Conservation (phyloP, 2,113 vertebrate species). For the Cettia cetti region DNA sequence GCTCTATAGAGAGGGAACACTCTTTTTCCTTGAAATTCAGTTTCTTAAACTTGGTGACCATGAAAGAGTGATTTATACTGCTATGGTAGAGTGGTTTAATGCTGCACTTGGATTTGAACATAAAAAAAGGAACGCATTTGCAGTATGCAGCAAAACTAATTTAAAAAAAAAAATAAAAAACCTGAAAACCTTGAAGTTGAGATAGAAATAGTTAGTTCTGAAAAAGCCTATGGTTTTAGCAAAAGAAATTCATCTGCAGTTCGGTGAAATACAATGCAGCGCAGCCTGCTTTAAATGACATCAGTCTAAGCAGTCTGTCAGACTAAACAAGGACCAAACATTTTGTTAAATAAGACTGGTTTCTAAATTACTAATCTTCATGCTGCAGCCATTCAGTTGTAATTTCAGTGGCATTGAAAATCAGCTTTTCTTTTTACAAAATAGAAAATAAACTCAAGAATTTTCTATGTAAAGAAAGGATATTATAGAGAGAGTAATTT, state of each 20-base stretch:
- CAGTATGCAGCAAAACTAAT: conserved; percentile 65
- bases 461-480: not conserved
- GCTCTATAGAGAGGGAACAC: conserved; percentile 28
- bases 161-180: not conserved
- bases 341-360: conserved; percentile 1
- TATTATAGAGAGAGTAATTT: not conserved
- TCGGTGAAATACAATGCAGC: not conserved
- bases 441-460: not conserved
- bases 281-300: not conserved
- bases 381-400: not conserved
- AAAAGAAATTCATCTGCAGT: not conserved
- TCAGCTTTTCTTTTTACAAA: not conserved
- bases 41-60: conserved; percentile 67
- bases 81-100: conserved; percentile 43
- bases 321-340: not conserved
- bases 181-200: conserved; percentile 44
- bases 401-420: not conserved
- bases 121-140: not conserved
- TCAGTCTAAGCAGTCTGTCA: not conserved
- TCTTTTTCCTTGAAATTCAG: conserved; percentile 51
- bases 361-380: conserved; percentile 36
- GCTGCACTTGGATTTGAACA: conserved; percentile 57
- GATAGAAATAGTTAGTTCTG: conserved; percentile 47
- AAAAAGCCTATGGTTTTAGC: not conserved
- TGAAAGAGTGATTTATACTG: conserved; percentile 71